A percentile compares a stretch with the other conserved stretches of the same genome.
phyloP scores from a whole-genome alignment of 2,113 vertebrate species.

The Xerus inauris region DNA sequence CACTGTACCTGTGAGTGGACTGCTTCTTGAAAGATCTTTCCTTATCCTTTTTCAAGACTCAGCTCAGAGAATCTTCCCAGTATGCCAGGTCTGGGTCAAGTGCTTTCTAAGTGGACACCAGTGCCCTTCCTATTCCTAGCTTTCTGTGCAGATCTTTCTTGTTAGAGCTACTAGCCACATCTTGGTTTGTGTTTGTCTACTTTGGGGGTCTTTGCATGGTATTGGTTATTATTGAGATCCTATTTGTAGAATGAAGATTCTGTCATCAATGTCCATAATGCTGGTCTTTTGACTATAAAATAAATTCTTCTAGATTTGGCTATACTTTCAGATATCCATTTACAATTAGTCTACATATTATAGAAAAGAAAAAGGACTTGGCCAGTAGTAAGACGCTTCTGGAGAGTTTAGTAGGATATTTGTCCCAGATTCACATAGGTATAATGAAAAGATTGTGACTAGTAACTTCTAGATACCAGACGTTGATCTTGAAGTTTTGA shows the following conservation, averaged over 20 bases:
- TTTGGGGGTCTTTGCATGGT: neutral
- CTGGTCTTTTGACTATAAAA: neutral
- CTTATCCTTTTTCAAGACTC: neutral
- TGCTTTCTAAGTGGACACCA: neutral
- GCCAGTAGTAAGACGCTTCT: neutral
- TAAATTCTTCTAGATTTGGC: neutral
- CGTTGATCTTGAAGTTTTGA: neutral
- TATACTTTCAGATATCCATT: neutral
- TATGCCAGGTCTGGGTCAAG: neutral
- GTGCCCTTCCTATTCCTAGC: neutral
- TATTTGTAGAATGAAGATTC: neutral
- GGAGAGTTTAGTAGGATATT: neutral
- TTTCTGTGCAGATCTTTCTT: neutral
- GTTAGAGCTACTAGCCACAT: neutral
- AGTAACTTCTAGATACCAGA: neutral
- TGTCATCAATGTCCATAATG: neutral
- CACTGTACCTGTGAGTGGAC: neutral
- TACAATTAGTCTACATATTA: neutral
- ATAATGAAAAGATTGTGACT: neutral
- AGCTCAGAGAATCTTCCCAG: neutral
- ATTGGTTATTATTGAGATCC: neutral
- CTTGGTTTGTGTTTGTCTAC: neutral
- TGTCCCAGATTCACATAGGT: neutral
- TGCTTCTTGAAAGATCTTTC: neutral
- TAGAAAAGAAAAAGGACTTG: constrained; percentile 32